Evolutionary conservation across 2,888 invertebrate genomes (phyloP), one percentile per base, ranked within the genome.

Genomic region (Andrena praecox): DNA sequence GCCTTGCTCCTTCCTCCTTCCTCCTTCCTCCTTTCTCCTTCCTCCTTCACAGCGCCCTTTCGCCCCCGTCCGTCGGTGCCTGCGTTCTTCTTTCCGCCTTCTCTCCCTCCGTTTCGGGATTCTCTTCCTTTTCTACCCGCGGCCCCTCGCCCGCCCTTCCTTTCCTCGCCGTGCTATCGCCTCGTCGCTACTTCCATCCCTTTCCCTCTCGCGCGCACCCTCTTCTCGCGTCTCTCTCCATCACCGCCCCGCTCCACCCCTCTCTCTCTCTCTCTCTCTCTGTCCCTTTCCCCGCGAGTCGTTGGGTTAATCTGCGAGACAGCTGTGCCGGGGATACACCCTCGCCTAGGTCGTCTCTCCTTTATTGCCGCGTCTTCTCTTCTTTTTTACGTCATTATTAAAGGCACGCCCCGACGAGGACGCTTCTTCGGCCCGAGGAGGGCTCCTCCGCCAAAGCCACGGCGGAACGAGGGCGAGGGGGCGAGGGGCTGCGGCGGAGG

Each of bases 351-450:
- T 42, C 42, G 42, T 86, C 86, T 80, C 86, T 86, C 86, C 84
- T 86, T 86, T 86, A 86, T 86, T 86, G 86, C 86, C 86, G 86
- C 86, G 86, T 86, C 86, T 86, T 84, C 86, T 86, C 84, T 86
- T 86, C 86, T 86, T 86, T 86, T 86, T 86, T 86, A 84, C 86
- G 86, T 86, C 86, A 86, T 86, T 86, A 86, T 86, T 86, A 86
- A 86, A 86, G 86, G 84, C 78, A 86, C 86, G 86, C 86, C 85
- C 83, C 86, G 63, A 75, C 80, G 85, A 85, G 75, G 81, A 78
- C 85, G 85, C 85, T 78, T 77, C 85, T 78, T 77, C 80, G 80
- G 77, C 80, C 73, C 77, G 84, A 67, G 70, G 66, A 33, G 62
- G 63, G 76, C 31, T 60, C 64, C 42, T 16, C 24, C 42, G 5